A percentile compares a stretch with the other conserved stretches of the same genome.
These are phyloP conservation scores for Platycercus adscitus DNA, from an alignment of 2,113 vertebrate genomes.

Conservation along the genomic window DNA sequence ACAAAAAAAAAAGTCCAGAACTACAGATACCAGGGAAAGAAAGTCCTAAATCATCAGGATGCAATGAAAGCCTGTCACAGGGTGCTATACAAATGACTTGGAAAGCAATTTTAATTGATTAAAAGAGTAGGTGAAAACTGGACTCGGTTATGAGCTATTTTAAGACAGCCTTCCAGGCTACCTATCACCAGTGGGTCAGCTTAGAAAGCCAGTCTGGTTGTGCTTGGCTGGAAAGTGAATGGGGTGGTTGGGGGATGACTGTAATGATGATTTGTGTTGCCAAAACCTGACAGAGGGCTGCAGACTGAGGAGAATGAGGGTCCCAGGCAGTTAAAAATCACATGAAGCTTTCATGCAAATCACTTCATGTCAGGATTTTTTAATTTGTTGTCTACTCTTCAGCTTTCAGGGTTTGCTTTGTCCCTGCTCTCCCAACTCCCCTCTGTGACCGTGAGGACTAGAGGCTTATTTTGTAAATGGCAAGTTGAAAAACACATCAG, in stretches of 20 bases:
- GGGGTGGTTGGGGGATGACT: background rate
- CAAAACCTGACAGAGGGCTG: background rate
- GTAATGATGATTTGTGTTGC: background rate
- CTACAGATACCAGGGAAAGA: conserved; percentile 20
- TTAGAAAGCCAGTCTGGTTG: background rate
- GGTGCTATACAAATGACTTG: background rate
- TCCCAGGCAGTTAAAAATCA: background rate
- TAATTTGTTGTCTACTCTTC: background rate
- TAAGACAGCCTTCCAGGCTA: background rate
- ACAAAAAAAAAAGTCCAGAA: background rate
- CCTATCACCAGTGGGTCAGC: background rate
- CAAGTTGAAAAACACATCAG: background rate
- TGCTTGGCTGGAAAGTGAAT: background rate
- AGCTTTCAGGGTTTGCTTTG: background rate
- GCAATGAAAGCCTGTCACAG: conserved; percentile 6
- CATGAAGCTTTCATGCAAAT: background rate
- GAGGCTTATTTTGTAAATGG: background rate
- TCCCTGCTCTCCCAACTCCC: background rate
- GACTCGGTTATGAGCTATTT: background rate
- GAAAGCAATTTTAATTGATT: background rate
- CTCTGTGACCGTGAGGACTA: background rate
- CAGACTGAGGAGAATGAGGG: background rate
- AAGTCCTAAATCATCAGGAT: conserved; percentile 58
- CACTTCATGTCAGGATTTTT: background rate
- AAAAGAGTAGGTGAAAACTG: background rate